Percentiles rank a stretch among this genome's conserved stretches.
Conservation (phyloP, 2,797 vertebrate species). For the Hoplostethus atlanticus region DNA sequence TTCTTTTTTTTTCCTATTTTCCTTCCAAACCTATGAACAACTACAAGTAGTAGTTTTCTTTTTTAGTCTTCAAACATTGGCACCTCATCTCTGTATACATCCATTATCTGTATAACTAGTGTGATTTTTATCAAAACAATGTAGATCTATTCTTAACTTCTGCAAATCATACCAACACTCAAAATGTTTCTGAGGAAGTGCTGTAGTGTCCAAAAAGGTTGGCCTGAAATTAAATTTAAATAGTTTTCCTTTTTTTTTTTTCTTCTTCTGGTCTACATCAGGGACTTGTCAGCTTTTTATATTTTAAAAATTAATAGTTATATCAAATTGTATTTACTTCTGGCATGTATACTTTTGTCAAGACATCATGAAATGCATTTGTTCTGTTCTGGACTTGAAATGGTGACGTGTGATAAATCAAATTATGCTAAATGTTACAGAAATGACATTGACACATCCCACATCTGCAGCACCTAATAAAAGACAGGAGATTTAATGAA, state of each 20-base stretch:
- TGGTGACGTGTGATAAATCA: conserved; percentile 6
- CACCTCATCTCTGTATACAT: not conserved
- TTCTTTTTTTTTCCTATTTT: not conserved
- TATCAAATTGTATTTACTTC: conserved; percentile 15
- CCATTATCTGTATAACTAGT: not conserved
- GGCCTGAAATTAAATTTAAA: not conserved
- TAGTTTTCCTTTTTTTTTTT: not conserved
- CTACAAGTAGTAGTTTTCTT: not conserved
- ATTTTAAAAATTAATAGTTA: conserved; percentile 3
- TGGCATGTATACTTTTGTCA: not conserved
- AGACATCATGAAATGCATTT: not conserved
- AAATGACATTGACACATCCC: conserved; percentile 27
- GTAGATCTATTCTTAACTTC: not conserved
- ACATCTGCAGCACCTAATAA: not conserved
- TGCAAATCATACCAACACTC: not conserved
- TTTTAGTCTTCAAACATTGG: conserved; percentile 6
- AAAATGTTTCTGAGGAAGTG: conserved; percentile 9
- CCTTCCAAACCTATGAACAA: not conserved
- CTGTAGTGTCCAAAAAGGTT: not conserved
- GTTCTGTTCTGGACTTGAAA: conserved; percentile 12
- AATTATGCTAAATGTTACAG: not conserved
- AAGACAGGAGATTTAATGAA: conserved; percentile 9
- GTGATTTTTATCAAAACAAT: not conserved
- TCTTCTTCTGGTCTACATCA: conserved; percentile 2
- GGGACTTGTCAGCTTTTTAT: conserved; percentile 11